Evolutionary conservation across 1,140 invertebrate species (phyloP), one percentile per base, ranked within the genome.

Genomic region (Dreissena polymorpha): DNA sequence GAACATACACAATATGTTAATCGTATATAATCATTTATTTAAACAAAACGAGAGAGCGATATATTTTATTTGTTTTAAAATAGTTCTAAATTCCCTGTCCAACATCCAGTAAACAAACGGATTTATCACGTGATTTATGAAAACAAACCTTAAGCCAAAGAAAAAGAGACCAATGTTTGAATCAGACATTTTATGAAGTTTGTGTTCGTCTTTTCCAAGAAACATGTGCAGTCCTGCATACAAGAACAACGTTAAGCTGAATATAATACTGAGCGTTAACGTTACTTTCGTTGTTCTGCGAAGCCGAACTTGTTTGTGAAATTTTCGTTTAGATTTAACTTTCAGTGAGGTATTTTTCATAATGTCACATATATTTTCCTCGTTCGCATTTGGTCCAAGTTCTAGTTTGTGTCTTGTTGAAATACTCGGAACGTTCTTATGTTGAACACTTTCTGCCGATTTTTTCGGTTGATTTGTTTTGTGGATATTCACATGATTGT

Each of bases 61-160:
- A 5, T 2, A 39, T 77, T 49, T 68, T 10, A 73, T 5, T 21
- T 55, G 21, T 71, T 50, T 39, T 51, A 71, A 51, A 14, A 21
- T 50, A 25, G 64, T 50, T 16, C 21, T 23, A 49, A 76, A 63
- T 10, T 63, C 13, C 0, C 29, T 21, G 49, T 76, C 74, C 27
- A 76, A 18, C 13, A 63, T 23, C 10, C 21, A 12, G 55, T 63
- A 75, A 3, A 75, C 50, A 18, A 75, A 16, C 14, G 72, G 72
- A 39, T 75, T 75, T 12, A 75, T 75, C 14, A 64, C 51, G 51
- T 75, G 72, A 16, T 75, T 23, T 57, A 75, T 75, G 63, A 67
- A 67, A 50, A 65, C 64, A 10, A 77, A 64, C 7, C 74, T 60
- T 5, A 68, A 63, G 21, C 65, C 65, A 13, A 49, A 77, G 2